These are phyloP conservation scores for Psittacara wagleri DNA, from an alignment of 2,113 vertebrate genomes.

Conservation along the genomic window DNA sequence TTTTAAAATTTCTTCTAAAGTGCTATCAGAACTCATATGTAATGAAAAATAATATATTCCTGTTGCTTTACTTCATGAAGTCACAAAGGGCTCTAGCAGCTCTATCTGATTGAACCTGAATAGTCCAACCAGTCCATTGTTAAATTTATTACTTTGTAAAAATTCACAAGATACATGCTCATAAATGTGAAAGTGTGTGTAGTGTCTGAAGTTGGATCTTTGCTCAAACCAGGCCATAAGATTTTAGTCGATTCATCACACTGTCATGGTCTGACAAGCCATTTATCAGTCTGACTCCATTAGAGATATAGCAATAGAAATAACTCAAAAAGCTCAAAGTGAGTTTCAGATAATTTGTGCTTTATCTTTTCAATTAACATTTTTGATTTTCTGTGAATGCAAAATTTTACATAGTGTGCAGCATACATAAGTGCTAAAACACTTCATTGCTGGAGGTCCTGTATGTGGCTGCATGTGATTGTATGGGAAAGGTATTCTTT, in stretches of 20 bases:
- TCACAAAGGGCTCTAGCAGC: neutral
- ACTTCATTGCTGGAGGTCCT: neutral
- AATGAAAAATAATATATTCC: neutral
- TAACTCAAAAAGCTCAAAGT: neutral
- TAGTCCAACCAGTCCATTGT: neutral
- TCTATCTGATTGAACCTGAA: neutral
- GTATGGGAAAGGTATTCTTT: neutral
- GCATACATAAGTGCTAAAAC: neutral
- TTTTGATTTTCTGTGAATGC: neutral
- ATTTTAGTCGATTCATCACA: neutral
- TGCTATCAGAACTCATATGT: neutral
- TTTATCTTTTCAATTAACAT: neutral
- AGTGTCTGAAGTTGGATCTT: neutral
- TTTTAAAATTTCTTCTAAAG: neutral
- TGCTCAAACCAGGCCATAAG: neutral
- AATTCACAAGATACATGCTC: neutral
- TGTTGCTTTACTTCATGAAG: accelerated
- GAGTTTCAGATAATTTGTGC: neutral
- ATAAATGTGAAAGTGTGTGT: neutral
- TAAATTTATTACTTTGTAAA: neutral
- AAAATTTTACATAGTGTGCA: neutral
- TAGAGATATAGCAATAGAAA: neutral
- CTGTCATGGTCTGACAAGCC: neutral
- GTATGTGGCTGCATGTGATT: neutral
- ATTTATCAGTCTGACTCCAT: neutral